A percentile compares a stretch with the other conserved stretches of the same genome.
Evolutionary conservation across 2,797 vertebrate genomes (phyloP).

Genomic region (Lutjanus campechanus): DNA sequence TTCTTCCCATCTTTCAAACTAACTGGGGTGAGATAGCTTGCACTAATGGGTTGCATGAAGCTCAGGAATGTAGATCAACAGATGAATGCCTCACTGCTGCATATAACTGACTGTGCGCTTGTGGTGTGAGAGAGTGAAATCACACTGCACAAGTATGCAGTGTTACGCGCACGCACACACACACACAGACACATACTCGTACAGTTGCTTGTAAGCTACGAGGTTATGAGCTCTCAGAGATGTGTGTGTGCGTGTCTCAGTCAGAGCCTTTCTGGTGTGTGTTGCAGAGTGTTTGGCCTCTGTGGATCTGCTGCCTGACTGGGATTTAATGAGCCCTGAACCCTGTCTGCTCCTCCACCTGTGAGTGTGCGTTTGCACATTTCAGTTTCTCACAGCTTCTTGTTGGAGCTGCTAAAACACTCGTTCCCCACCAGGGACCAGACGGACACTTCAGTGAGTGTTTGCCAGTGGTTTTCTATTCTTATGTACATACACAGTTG

Average conservation of each 20-base stretch:
- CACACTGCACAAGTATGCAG: constrained; percentile 9
- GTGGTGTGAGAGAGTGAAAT: constrained; percentile 24
- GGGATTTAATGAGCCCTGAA: constrained; percentile 72
- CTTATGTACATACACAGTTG: background rate
- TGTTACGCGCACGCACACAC: constrained; percentile 1
- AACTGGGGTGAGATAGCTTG: constrained; percentile 44
- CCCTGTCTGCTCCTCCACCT: constrained; percentile 65
- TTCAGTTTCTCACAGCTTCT: constrained; percentile 45
- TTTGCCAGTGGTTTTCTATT: constrained; percentile 31
- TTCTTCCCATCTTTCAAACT: constrained; percentile 55
- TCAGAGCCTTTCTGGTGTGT: constrained; percentile 33
- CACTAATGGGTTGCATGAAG: constrained; percentile 66
- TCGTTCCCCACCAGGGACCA: constrained; percentile 31
- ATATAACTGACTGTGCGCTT: constrained; percentile 28
- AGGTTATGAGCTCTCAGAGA: constrained; percentile 23
- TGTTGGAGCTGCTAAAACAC: constrained; percentile 38
- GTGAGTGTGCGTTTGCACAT: constrained; percentile 43
- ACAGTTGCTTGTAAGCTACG: constrained; percentile 23
- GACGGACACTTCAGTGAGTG: constrained; percentile 6
- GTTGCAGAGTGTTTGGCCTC: constrained; percentile 54
- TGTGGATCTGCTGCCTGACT: constrained; percentile 60
- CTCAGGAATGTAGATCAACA: constrained; percentile 77
- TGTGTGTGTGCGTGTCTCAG: constrained; percentile 22
- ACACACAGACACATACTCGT: constrained; percentile 10
- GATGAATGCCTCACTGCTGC: constrained; percentile 57